These are phyloP conservation scores for Meriones unguiculatus DNA, from an alignment of 2,113 vertebrate species.

Conservation along the genomic window DNA sequence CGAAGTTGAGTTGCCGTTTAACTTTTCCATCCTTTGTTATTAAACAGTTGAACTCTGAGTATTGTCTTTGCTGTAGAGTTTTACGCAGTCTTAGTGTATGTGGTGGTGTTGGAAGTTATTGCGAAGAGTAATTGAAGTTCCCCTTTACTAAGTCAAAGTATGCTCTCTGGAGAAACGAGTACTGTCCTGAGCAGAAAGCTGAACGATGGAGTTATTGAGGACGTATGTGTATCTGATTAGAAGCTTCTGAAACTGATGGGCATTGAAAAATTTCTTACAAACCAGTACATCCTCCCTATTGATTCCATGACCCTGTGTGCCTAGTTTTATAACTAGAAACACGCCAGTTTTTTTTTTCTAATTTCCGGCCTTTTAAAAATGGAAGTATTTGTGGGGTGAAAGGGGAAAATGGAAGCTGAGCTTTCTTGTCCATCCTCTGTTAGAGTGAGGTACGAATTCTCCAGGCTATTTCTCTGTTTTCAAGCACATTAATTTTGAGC, in stretches of 20 bases:
- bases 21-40: not conserved
- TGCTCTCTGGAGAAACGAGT: slow-evolving; percentile 33
- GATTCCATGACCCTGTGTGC: not conserved
- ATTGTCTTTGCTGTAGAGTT: not conserved
- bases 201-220: not conserved
- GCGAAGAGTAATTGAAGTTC: slow-evolving; percentile 15
- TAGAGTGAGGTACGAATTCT: slow-evolving; percentile 18
- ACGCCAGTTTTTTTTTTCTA: not conserved
- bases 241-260: slow-evolving; percentile 49
- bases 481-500: slow-evolving; percentile 16
- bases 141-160: not conserved
- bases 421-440: not conserved
- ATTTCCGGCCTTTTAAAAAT: slow-evolving; percentile 7
- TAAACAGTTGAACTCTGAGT: not conserved
- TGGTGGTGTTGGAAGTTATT: slow-evolving; percentile 33
- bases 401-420: not conserved
- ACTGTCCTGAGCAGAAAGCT: slow-evolving; percentile 50
- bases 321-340: slow-evolving; percentile 34
- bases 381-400: slow-evolving; percentile 39
- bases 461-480: slow-evolving; percentile 37
- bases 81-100: slow-evolving; percentile 33
- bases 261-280: not conserved
- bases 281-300: not conserved
- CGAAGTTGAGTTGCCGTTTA: not conserved
- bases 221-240: not conserved